Conservation (phyloP, 2,888 invertebrate genomes). For the Spisula subtruncata region DNA sequence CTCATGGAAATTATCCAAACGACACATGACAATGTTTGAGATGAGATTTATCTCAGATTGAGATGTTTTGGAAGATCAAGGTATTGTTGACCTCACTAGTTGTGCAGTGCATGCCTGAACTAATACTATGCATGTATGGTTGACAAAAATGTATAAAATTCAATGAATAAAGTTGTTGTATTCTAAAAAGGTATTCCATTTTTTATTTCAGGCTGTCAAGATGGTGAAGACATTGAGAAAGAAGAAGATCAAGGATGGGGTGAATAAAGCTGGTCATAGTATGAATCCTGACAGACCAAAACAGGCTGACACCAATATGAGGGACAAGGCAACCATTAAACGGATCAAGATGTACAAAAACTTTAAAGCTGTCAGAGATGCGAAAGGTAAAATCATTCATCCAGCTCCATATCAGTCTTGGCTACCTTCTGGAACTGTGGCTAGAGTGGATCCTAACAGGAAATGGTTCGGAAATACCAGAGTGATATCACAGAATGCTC, state of each 20-base stretch:
- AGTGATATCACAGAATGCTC: constrained; percentile 94
- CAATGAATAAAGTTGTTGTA: too few species aligned
- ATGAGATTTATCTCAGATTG: too few species aligned
- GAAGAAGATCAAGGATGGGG: constrained; percentile 88
- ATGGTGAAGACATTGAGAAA: constrained; percentile 51
- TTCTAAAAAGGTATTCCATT: too few species aligned
- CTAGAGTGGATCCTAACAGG: constrained; percentile 98
- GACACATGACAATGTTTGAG: too few species aligned
- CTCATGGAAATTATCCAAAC: too few species aligned
- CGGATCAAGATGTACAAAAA: constrained; percentile 99
- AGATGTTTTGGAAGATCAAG: too few species aligned
- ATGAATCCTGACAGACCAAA: constrained; percentile 93
- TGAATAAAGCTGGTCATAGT: constrained; percentile 95
- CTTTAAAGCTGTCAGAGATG: constrained; percentile 93
- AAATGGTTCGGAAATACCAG: constrained; percentile 99
- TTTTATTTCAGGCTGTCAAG: neutral
- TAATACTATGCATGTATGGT: too few species aligned
- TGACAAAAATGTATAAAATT: too few species aligned
- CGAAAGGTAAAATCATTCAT: constrained; percentile 94
- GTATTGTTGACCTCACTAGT: too few species aligned
- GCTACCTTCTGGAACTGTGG: constrained; percentile 95
- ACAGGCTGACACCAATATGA: constrained; percentile 90
- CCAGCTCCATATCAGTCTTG: constrained; percentile 98
- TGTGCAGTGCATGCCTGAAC: too few species aligned
- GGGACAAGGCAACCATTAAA: constrained; percentile 97